Evolutionary conservation across 2,888 invertebrate genomes (phyloP).

Genomic region (Meghimatium bilineatum): DNA sequence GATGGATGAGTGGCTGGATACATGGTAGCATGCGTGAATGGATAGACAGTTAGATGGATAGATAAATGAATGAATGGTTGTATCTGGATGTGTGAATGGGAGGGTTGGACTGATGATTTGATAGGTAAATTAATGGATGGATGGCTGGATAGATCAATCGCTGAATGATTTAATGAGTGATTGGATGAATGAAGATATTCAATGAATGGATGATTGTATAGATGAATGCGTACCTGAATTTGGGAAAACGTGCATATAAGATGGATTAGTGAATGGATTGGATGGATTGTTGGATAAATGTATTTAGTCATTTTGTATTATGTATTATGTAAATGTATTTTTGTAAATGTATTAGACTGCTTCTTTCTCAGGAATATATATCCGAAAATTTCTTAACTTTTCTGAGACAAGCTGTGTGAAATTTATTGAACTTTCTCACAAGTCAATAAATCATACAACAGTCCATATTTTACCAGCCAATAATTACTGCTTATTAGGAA

Average conservation of each 20-base stretch:
- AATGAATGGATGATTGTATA: background rate
- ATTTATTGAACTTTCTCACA: too few species aligned
- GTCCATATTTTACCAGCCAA: too few species aligned
- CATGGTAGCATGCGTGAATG: background rate
- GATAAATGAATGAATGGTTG: background rate
- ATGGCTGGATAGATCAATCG: background rate
- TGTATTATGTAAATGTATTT: too few species aligned
- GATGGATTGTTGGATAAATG: background rate
- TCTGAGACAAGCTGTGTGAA: too few species aligned
- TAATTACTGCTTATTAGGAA: too few species aligned
- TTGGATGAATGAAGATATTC: background rate
- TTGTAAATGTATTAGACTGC: too few species aligned
- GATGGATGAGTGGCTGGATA: background rate
- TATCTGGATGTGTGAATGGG: too few species aligned
- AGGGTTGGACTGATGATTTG: background rate
- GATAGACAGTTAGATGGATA: background rate
- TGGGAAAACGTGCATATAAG: background rate
- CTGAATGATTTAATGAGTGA: background rate
- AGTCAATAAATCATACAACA: too few species aligned
- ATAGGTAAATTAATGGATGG: background rate
- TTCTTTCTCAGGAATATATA: too few species aligned
- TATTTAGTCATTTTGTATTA: too few species aligned
- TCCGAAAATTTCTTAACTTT: too few species aligned
- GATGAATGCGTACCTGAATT: background rate
- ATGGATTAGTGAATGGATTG: background rate